Conservation (phyloP, 2,113 vertebrate species). For the Ictalurus furcatus region DNA sequence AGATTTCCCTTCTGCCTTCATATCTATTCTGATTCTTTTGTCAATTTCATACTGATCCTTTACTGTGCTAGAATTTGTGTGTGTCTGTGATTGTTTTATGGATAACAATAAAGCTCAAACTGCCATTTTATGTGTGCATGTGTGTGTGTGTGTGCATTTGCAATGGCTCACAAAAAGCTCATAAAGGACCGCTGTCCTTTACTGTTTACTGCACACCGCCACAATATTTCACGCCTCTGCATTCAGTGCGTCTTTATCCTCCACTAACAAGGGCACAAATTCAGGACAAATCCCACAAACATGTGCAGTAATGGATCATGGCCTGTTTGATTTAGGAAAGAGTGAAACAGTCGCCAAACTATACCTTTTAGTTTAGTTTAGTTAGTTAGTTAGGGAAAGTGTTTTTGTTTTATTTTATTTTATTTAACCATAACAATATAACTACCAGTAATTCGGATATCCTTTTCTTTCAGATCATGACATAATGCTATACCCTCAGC, state of each 20-base stretch:
- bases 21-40: not conserved
- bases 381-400: not conserved
- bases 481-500: not conserved
- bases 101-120: conserved; percentile 13
- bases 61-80: conserved; percentile 9
- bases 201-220: not conserved
- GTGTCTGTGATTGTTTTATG: conserved; percentile 12
- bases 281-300: not conserved
- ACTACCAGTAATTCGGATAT: not conserved
- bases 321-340: not conserved
- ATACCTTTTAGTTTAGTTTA: not conserved
- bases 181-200: conserved; percentile 21
- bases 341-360: not conserved
- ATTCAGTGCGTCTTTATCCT: not conserved
- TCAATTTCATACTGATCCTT: not conserved
- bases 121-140: not conserved
- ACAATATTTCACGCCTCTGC: conserved; percentile 23
- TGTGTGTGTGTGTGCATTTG: conserved; percentile 1
- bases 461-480: no score
- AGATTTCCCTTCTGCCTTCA: not conserved
- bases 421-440: not conserved
- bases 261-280: not conserved
- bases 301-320: not conserved
- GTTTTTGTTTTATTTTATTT: not conserved
- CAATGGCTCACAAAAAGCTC: conserved; percentile 12